A percentile compares a stretch with the other conserved stretches of the same genome.
Evolutionary conservation across 2,888 invertebrate species (phyloP).

Genomic region (Temnothorax ravouxi): DNA sequence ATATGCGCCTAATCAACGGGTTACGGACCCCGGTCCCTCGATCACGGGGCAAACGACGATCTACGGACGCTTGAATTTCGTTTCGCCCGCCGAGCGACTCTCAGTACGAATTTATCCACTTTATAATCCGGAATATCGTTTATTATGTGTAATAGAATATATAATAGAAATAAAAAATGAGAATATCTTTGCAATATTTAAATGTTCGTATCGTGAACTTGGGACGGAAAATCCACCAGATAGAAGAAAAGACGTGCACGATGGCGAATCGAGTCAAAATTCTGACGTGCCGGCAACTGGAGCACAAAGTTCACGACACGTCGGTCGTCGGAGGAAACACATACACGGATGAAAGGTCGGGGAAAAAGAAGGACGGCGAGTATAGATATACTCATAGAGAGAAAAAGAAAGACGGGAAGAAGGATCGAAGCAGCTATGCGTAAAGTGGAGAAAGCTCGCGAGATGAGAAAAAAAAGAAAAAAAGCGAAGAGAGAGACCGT

Average conservation of each 20-base stretch:
- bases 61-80: not conserved
- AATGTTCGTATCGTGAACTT: not conserved
- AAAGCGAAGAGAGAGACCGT: constrained; percentile 19
- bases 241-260: not conserved
- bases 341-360: constrained; percentile 38
- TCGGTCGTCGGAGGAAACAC: constrained; percentile 33
- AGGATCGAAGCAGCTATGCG: constrained; percentile 59
- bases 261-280: constrained; percentile 40
- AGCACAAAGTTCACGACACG: constrained; percentile 53
- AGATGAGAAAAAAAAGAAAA: constrained; percentile 21
- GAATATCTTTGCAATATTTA: not conserved
- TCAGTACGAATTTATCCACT: not conserved
- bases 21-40: constrained; percentile 61
- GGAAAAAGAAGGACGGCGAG: constrained; percentile 12
- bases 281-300: constrained; percentile 45
- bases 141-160: not conserved
- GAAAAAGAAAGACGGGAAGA: constrained; percentile 22
- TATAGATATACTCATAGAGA: constrained; percentile 13
- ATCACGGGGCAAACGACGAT: constrained; percentile 50
- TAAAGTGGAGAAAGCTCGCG: constrained; percentile 45
- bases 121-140: not conserved
- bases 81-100: not conserved
- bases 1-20: constrained; percentile 77
- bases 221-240: not conserved
- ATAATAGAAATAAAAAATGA: not conserved